Evolutionary conservation across 2,888 invertebrate genomes (phyloP), one percentile per base, ranked within the genome.

Genomic region (Strigamia transsilvanica): DNA sequence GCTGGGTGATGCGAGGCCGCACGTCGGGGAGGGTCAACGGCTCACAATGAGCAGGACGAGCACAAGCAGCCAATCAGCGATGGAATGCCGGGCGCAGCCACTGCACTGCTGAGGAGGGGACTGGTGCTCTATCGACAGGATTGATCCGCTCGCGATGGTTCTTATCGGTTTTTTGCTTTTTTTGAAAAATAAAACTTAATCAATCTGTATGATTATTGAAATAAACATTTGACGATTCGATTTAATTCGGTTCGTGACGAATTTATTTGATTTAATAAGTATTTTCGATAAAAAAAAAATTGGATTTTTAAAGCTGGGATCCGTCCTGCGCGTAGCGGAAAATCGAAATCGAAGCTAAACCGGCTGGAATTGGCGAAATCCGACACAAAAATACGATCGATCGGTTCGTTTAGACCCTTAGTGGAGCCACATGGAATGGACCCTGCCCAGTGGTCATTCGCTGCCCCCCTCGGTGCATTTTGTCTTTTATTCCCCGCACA

Each of bases 11-110:
- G 46, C 46, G 46, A 46, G 46, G 46, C 46, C 46, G 15, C 46
- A 46, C 46, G 12, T 15, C 46, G 46, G 46, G 46, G 46, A 46
- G 46, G 46, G 46, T 46, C 46, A 46, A 46, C 46, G 46, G 46
- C 46, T 46, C 46, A 46, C 46, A 46, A 46, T 46, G 46, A 46
- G 46, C 46, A 46, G 46, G 46, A 46, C 46, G 46, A 13, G 46
- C 13, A 4, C 46, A n/a, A 5, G 12, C 46, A 46, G 46, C 46
- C 46, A 46, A 46, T 46, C 46, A 46, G 46, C 46, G 46, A 13
- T 46, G 46, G 46, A 46, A 46, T 46, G 46, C 46, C 15, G 46
- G 46, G 15, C 15, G 5, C 46, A 0, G 46, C 46, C 46, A 46
- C 46, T 46, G 46, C 46, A 46, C 46, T 46, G 46, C 15, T 15